These are phyloP conservation scores for Danaus melanippus DNA, from an alignment of 1,140 invertebrate genomes.

Conservation along the genomic window DNA sequence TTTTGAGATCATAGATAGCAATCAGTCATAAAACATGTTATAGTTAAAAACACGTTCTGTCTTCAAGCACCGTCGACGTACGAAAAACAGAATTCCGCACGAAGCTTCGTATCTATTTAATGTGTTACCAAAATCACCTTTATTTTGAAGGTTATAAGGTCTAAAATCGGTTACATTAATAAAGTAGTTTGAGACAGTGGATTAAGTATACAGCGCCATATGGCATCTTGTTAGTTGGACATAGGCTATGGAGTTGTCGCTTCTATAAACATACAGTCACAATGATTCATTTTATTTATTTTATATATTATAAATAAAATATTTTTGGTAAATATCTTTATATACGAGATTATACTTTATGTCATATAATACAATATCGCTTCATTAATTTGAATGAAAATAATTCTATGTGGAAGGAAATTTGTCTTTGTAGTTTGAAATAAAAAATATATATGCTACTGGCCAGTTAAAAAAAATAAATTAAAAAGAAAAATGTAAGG, in stretches of 20 bases:
- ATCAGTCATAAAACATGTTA: slow-evolving; percentile 17
- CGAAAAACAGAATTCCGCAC: slow-evolving; percentile 18
- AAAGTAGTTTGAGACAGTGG: slow-evolving; percentile 15
- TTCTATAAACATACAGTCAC: slow-evolving; percentile 1
- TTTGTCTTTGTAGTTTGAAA: too few relatives aligned
- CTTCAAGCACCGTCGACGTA: slow-evolving; percentile 15
- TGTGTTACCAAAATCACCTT: background rate
- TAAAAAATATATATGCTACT: too few relatives aligned
- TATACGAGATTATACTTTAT: too few relatives aligned
- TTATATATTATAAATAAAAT: too few relatives aligned
- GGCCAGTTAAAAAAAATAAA: too few relatives aligned
- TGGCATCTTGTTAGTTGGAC: slow-evolving; percentile 46
- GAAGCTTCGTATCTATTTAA: background rate
- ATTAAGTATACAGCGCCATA: slow-evolving; percentile 27
- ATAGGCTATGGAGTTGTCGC: slow-evolving; percentile 25
- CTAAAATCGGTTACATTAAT: slow-evolving; percentile 4
- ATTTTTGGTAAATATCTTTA: too few relatives aligned
- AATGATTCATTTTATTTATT: too few relatives aligned
- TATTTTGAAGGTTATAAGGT: background rate
- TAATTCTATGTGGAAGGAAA: too few relatives aligned
- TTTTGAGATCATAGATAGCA: slow-evolving; percentile 14
- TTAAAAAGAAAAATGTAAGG: too few relatives aligned
- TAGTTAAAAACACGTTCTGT: slow-evolving; percentile 25
- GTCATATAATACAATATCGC: too few relatives aligned
- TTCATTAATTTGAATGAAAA: too few relatives aligned